Base-by-base conservation (phyloP, 2,888 invertebrate genomes). In the Campaea margaritaria region DNA sequence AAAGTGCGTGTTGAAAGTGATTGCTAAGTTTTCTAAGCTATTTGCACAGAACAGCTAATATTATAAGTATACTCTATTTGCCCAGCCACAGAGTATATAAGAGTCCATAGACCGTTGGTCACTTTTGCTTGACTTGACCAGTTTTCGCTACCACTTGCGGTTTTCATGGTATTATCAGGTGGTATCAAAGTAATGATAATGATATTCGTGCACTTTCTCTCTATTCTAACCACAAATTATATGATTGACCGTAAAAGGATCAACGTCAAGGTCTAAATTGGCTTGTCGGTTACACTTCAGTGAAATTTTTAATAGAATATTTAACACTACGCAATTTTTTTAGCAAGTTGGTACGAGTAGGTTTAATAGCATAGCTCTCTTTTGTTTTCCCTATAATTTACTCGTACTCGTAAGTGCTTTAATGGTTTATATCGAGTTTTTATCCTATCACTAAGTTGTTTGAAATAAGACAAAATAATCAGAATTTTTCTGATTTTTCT, bases 1-100 rank as follows among this genome's bases (percentile, higher is more conserved):
- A 12, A 48, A 52, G 54, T 49, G 53, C 21, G 14, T 49, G 27
- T 48, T 45, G 59, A 60, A 60, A 60, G 59, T 54, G 49, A 59
- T 54, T 49, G 52, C 16, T 21, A 48, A 49, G 53, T 48, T 54
- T 58, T 59, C 59, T 54, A 52, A 38, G 49, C 14, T 45, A 31
- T 31, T 7, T 31, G 31, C 31, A 31, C 31, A 31, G 31, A 31
- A 9, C 8, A 31, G 21, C 21, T 5, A 31, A 31, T 31, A 31
- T 7, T 31, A 9, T 9, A 9, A 31, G 31, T 31, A 31, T 31
- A 31, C 31, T 31, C 31, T 31, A 59, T 59, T 54, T 45, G 31
- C 49, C 16, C 1, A 42, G 15, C 13, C 28, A 41, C 14, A 49
- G 49, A 38, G n/a, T 38, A 38, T 12, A 3, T 10, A 34, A 31